phyloP scores from a whole-genome alignment of 2,888 invertebrate genomes.

The Hymenopus coronatus region DNA sequence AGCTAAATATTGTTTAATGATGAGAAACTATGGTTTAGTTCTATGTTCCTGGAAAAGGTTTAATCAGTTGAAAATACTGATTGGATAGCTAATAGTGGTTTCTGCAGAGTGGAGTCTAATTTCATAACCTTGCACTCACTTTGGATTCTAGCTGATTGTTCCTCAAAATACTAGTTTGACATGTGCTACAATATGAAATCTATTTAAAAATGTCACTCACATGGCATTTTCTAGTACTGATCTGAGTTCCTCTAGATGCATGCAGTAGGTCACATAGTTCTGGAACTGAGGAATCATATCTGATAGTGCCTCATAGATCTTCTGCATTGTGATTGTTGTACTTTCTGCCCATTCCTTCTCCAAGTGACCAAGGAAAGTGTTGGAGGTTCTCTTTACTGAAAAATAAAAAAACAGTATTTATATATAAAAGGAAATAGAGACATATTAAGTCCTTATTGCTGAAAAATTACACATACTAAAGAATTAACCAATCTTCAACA shows the following conservation, averaged over 20 bases:
- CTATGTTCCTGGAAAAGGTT: too few relatives aligned
- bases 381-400: slow-evolving; percentile 20
- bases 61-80: too few relatives aligned
- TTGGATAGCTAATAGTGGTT: too few relatives aligned
- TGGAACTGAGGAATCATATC: background rate
- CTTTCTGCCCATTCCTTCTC: slow-evolving; percentile 9
- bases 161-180: too few relatives aligned
- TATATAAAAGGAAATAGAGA: background rate
- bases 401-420: background rate
- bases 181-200: background rate
- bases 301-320: background rate
- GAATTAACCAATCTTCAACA: too few relatives aligned
- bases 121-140: too few relatives aligned
- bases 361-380: background rate
- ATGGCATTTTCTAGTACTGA: background rate
- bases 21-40: too few relatives aligned
- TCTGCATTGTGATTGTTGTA: background rate
- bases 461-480: background rate
- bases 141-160: too few relatives aligned
- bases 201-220: background rate
- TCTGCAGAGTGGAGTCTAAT: too few relatives aligned
- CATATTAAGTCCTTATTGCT: background rate
- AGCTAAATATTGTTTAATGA: too few relatives aligned
- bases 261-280: slow-evolving; percentile 14
- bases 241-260: slow-evolving; percentile 1